Conservation (phyloP, 35 echinoderm and acorn worm species). For the Ptychodera flava region DNA sequence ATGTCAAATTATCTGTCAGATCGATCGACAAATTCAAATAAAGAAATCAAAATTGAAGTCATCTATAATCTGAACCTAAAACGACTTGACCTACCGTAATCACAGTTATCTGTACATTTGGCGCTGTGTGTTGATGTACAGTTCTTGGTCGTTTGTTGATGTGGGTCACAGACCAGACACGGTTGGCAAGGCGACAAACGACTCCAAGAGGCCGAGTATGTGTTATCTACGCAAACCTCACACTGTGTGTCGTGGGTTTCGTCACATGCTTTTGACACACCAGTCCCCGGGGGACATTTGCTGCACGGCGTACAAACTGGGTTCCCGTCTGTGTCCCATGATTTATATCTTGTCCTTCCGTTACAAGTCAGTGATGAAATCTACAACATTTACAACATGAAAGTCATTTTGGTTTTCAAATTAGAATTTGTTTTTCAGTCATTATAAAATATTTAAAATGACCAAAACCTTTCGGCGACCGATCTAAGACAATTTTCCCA, state of each 20-base stretch:
- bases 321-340: neutral
- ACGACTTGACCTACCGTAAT: neutral
- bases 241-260: neutral
- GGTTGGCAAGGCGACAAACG: neutral
- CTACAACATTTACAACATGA: no score
- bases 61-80: no score
- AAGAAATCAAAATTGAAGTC: no score
- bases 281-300: neutral
- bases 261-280: neutral
- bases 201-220: neutral
- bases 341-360: no score
- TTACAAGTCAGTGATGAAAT: no score
- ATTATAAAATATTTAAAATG: no score
- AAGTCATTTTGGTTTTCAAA: no score
- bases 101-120: neutral
- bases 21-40: no score
- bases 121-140: neutral
- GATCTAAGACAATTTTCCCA: no score
- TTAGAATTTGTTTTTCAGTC: no score
- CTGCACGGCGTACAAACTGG: neutral
- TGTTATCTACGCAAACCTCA: neutral
- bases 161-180: neutral
- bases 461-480: no score
- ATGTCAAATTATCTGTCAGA: no score
- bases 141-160: neutral